phyloP scores from a whole-genome alignment of 2,888 invertebrate genomes.

The Tetheella fluctuosa region DNA sequence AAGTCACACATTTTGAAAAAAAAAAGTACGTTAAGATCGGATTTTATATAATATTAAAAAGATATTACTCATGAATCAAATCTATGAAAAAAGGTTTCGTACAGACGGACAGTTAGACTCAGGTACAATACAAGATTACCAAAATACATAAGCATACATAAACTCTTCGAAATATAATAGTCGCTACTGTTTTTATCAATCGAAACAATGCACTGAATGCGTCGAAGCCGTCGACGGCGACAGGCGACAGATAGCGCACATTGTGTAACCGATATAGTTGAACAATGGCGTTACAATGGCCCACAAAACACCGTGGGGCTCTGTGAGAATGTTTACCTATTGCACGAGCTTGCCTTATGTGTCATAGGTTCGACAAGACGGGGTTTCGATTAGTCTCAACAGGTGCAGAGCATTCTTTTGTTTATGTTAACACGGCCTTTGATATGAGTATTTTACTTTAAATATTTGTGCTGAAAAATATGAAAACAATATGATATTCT shows the following conservation, averaged over 20 bases:
- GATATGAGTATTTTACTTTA: too few relatives aligned
- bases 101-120: too few relatives aligned
- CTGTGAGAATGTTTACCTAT: background rate
- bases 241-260: conserved; percentile 15
- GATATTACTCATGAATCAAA: too few relatives aligned
- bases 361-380: background rate
- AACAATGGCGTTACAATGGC: conserved; percentile 42
- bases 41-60: too few relatives aligned
- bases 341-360: conserved; percentile 12
- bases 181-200: background rate
- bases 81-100: too few relatives aligned
- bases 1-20: too few relatives aligned
- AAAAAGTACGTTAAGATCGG: too few relatives aligned
- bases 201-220: background rate
- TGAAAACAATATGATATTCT: too few relatives aligned
- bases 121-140: too few relatives aligned
- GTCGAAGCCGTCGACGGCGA: background rate
- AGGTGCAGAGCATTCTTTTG: too few relatives aligned
- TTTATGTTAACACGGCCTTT: too few relatives aligned
- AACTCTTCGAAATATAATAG: background rate
- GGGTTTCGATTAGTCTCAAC: background rate
- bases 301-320: conserved; percentile 10
- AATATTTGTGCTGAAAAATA: too few relatives aligned
- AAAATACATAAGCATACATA: background rate
- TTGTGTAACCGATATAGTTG: conserved; percentile 52